Evolutionary conservation across 2,113 vertebrate species (phyloP).

Genomic region (Prunella himalayana): DNA sequence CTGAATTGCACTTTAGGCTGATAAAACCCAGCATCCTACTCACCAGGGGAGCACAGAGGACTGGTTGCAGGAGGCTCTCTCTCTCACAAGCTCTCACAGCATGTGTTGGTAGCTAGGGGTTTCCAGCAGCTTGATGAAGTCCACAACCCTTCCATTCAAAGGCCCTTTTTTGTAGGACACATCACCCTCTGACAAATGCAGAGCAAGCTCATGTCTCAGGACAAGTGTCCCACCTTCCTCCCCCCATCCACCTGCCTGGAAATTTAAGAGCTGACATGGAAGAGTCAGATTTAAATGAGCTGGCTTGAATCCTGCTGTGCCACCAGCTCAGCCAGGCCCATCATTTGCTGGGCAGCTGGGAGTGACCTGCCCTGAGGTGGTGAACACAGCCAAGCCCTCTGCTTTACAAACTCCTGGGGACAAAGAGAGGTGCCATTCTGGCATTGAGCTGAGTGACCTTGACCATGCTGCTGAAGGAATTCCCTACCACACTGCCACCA

Average conservation of each 20-base stretch:
- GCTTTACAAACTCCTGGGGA: neutral
- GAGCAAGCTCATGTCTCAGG: neutral
- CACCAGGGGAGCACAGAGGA: neutral
- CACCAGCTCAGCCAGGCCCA: neutral
- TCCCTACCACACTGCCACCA: neutral
- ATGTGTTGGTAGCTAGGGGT: neutral
- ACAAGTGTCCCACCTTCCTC: neutral
- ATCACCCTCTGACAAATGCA: neutral
- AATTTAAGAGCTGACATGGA: neutral
- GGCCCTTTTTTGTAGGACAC: neutral
- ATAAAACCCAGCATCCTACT: neutral
- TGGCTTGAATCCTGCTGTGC: neutral
- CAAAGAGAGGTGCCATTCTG: neutral
- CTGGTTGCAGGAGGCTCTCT: neutral
- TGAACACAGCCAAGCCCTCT: neutral
- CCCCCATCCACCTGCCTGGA: neutral
- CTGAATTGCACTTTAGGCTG: neutral
- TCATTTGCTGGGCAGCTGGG: neutral
- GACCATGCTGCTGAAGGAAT: neutral
- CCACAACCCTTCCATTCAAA: neutral
- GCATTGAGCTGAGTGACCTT: neutral
- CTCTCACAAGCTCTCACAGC: neutral
- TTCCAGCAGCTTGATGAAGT: neutral
- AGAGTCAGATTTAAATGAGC: neutral
- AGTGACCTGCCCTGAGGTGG: fast-evolving